These are phyloP conservation scores for Xiphias gladius DNA, from an alignment of 2,113 vertebrate genomes.

Conservation along the genomic window DNA sequence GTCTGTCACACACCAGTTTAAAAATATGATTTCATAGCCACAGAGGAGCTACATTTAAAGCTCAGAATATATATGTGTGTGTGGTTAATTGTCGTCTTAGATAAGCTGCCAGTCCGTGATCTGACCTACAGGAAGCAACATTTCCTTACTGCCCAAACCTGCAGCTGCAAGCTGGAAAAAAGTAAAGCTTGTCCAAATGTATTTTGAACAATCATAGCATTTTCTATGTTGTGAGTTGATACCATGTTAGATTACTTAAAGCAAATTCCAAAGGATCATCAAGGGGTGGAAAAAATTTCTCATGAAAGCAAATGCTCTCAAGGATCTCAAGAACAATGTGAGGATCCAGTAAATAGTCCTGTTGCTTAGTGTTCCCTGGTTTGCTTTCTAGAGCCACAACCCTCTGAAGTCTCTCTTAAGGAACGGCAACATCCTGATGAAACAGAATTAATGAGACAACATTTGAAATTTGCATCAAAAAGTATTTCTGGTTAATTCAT, in stretches of 20 bases:
- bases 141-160: constrained; percentile 60
- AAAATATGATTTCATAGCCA: constrained; percentile 58
- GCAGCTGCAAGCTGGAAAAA: background rate
- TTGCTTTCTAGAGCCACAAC: constrained; percentile 42
- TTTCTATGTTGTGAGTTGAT: constrained; percentile 14
- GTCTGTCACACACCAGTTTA: constrained; percentile 31
- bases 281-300: constrained; percentile 38
- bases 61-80: background rate
- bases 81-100: constrained; percentile 41
- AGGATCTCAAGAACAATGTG: constrained; percentile 25
- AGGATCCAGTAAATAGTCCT: constrained; percentile 30
- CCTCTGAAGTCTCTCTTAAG: constrained; percentile 58
- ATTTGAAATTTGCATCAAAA: constrained; percentile 70
- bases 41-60: constrained; percentile 12
- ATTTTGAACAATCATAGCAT: background rate
- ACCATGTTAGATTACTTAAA: constrained; percentile 1
- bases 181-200: background rate
- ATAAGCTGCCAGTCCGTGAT: constrained; percentile 41
- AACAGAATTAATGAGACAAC: constrained; percentile 72
- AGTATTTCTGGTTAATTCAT: constrained; percentile 67
- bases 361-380: constrained; percentile 38
- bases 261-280: constrained; percentile 20
- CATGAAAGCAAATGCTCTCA: background rate
- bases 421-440: constrained; percentile 50
- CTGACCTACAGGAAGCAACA: constrained; percentile 65